These are phyloP conservation scores for Xyrauchen texanus DNA, from an alignment of 2,113 vertebrate genomes.

Conservation along the genomic window DNA sequence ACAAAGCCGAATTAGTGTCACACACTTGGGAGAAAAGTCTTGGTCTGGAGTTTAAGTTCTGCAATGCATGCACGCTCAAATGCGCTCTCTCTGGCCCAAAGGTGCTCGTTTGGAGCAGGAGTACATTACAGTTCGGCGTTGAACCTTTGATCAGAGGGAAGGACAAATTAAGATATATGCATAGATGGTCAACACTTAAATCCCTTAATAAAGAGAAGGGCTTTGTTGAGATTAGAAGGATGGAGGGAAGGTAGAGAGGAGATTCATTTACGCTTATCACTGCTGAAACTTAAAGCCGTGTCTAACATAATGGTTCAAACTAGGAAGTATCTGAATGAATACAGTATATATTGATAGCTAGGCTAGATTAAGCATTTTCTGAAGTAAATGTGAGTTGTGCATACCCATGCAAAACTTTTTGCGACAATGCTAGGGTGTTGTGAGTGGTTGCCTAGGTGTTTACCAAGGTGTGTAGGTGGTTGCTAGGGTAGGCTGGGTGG, in stretches of 20 bases:
- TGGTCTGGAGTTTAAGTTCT: constrained; percentile 16
- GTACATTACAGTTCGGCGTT: constrained; percentile 21
- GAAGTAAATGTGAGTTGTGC: no score
- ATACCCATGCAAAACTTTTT: no score
- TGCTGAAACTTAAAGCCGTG: background rate
- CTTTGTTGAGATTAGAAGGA: constrained; percentile 51
- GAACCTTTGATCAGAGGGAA: background rate
- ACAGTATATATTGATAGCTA: no score
- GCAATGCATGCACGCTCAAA: background rate
- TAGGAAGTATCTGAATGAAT: no score
- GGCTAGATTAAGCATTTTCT: no score
- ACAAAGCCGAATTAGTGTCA: constrained; percentile 39
- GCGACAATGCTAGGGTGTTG: no score
- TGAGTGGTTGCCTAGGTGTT: no score
- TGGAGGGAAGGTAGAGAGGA: constrained; percentile 22
- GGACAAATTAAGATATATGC: constrained; percentile 48
- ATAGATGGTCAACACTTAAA: constrained; percentile 52
- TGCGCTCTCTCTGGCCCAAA: background rate
- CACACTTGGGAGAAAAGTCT: background rate
- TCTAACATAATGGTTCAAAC: no score
- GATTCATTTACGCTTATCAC: constrained; percentile 19
- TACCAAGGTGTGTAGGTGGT: no score
- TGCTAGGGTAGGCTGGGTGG: no score
- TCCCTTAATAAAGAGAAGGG: constrained; percentile 54
- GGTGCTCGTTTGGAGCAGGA: constrained; percentile 1